phyloP scores from a whole-genome alignment of 2,888 invertebrate species.

The Diaprepes abbreviatus region DNA sequence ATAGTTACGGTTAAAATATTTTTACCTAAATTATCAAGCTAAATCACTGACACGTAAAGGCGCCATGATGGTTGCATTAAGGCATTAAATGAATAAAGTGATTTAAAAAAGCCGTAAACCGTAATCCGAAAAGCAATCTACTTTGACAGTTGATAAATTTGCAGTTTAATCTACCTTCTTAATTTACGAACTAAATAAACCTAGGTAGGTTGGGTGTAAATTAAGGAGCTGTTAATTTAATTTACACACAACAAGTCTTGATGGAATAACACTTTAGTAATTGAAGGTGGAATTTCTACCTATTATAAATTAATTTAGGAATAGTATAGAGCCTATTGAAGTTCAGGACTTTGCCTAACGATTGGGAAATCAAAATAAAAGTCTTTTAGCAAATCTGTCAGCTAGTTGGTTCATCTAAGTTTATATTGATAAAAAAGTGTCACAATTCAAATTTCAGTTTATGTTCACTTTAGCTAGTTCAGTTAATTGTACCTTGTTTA shows the following conservation, averaged over 20 bases:
- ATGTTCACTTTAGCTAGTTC: too few species aligned
- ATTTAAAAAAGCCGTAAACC: conserved; percentile 26
- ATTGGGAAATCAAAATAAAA: too few species aligned
- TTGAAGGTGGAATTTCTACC: background rate
- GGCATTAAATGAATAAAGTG: conserved; percentile 17
- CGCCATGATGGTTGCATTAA: background rate
- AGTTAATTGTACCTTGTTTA: too few species aligned
- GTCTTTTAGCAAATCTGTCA: too few species aligned
- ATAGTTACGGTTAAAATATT: too few species aligned
- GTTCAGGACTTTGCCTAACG: too few species aligned
- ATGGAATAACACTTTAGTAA: conserved; percentile 12
- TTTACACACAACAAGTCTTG: conserved; percentile 30
- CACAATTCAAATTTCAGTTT: too few species aligned
- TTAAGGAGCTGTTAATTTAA: conserved; percentile 17
- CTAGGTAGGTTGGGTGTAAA: conserved; percentile 13
- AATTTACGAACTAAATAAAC: conserved; percentile 23
- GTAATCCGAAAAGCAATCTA: conserved; percentile 23
- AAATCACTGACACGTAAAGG: background rate
- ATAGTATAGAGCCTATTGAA: too few species aligned
- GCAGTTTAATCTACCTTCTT: conserved; percentile 24
- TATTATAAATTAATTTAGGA: too few species aligned
- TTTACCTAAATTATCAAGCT: background rate
- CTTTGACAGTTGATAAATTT: conserved; percentile 34
- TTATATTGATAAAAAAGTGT: too few species aligned
- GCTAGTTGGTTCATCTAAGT: too few species aligned